A percentile compares a stretch with the other conserved stretches of the same genome.
Evolutionary conservation across 2,888 invertebrate species (phyloP).

Genomic region (Mimumesa dahlbomi): DNA sequence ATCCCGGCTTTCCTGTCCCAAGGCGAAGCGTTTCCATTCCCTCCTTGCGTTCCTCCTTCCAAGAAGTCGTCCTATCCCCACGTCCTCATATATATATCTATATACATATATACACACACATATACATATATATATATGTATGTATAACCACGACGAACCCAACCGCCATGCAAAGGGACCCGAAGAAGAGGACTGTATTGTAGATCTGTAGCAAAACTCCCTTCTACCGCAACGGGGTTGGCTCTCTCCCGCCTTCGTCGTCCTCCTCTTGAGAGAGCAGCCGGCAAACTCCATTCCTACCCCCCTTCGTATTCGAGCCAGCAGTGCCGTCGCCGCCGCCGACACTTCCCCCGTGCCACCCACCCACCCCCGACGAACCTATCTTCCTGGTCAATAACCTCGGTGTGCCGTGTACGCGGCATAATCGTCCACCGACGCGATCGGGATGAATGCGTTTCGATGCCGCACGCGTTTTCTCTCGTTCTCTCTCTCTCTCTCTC

Average conservation of each 20-base stretch:
- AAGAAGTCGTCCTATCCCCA: constrained; percentile 42
- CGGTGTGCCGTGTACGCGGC: constrained; percentile 45
- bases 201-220: constrained; percentile 52
- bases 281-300: constrained; percentile 54
- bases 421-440: constrained; percentile 35
- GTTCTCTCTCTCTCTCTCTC: too few species aligned
- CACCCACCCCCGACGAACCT: constrained; percentile 53
- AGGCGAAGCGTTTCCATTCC: constrained; percentile 32
- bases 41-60: constrained; percentile 25
- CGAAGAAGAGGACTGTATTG: constrained; percentile 57
- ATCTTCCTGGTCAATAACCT: constrained; percentile 71
- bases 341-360: constrained; percentile 28
- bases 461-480: constrained; percentile 11
- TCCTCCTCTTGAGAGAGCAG: constrained; percentile 53
- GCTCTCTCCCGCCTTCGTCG: constrained; percentile 5
- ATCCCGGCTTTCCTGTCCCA: constrained; percentile 9
- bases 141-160: constrained; percentile 9
- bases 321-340: constrained; percentile 32
- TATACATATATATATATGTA: neutral
- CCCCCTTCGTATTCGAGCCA: constrained; percentile 31
- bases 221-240: too few species aligned
- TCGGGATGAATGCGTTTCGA: constrained; percentile 28
- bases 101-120: neutral
- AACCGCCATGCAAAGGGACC: constrained; percentile 41
- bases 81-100: neutral